Evolutionary conservation across 2,113 vertebrate species (phyloP).

Genomic region (Micronycteris hirsuta): DNA sequence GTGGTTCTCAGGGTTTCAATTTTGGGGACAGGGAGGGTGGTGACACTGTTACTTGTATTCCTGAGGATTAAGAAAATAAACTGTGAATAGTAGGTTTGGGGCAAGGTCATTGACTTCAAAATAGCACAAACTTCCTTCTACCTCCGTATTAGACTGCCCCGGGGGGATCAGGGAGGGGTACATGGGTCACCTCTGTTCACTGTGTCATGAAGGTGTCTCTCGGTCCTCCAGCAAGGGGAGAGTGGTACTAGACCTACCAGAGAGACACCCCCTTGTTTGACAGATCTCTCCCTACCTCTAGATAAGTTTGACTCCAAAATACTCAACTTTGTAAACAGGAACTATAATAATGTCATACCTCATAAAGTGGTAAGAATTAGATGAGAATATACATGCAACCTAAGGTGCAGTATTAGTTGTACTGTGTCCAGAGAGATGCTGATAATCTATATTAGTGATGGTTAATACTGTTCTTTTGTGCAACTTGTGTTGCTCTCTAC

Average conservation of each 20-base stretch:
- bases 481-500: not conserved
- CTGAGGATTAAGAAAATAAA: not conserved
- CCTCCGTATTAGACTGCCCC: not conserved
- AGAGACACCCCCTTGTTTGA: not conserved
- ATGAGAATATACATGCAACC: not conserved
- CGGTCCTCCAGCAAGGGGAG: not conserved
- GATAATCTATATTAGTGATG: not conserved
- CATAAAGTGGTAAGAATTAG: not conserved
- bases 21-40: not conserved
- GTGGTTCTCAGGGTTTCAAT: not conserved
- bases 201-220: not conserved
- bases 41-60: not conserved
- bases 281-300: not conserved
- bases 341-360: not conserved
- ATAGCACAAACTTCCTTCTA: not conserved
- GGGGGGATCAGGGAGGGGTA: not conserved
- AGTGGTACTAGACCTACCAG: rapidly evolving
- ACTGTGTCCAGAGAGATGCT: not conserved
- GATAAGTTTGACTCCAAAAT: not conserved
- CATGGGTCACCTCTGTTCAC: not conserved
- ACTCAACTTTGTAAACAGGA: not conserved
- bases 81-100: not conserved
- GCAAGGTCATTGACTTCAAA: not conserved
- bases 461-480: not conserved
- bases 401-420: not conserved